Percentiles rank a stretch among this genome's conserved stretches.
Conservation (phyloP, 2,888 invertebrate species). For the Choristoneura rosaceana region DNA sequence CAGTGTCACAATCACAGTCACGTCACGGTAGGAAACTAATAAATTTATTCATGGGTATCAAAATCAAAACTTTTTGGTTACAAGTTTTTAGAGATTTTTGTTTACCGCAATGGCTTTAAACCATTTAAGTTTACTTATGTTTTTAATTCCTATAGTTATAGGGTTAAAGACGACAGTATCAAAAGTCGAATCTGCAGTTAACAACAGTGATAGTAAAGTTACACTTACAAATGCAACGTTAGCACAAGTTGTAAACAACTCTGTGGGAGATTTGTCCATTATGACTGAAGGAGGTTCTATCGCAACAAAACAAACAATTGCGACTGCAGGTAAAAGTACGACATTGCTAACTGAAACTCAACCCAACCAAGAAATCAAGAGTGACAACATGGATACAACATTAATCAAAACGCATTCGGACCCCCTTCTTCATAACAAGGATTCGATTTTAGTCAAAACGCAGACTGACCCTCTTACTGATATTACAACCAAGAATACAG, state of each 20-base stretch:
- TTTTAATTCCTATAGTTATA: slow-evolving; percentile 31
- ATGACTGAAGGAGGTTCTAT: slow-evolving; percentile 49
- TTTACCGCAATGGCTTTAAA: slow-evolving; percentile 24
- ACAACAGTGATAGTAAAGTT: slow-evolving; percentile 3
- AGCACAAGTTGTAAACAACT: slow-evolving; percentile 50
- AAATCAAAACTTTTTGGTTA: slow-evolving; percentile 33
- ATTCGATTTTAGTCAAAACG: slow-evolving; percentile 3
- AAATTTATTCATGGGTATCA: slow-evolving; percentile 21
- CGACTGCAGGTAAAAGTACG: slow-evolving; percentile 8
- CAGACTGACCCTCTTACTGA: slow-evolving; percentile 14
- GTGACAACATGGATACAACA: no score
- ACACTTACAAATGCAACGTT: slow-evolving; percentile 11
- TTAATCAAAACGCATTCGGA: slow-evolving; percentile 3
- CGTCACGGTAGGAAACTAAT: background rate
- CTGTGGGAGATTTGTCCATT: slow-evolving; percentile 55
- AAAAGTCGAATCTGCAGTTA: slow-evolving; percentile 4
- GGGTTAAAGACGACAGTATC: slow-evolving; percentile 12
- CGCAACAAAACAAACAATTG: slow-evolving; percentile 4
- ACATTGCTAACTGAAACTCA: slow-evolving; percentile 26
- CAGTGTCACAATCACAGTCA: no score
- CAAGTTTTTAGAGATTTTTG: slow-evolving; percentile 26
- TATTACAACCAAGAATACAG: slow-evolving; percentile 54
- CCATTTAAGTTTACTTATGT: slow-evolving; percentile 19
- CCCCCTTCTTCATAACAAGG: background rate
- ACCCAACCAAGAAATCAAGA: background rate